Conservation (phyloP, 2,797 vertebrate genomes). For the Coluber constrictor region DNA sequence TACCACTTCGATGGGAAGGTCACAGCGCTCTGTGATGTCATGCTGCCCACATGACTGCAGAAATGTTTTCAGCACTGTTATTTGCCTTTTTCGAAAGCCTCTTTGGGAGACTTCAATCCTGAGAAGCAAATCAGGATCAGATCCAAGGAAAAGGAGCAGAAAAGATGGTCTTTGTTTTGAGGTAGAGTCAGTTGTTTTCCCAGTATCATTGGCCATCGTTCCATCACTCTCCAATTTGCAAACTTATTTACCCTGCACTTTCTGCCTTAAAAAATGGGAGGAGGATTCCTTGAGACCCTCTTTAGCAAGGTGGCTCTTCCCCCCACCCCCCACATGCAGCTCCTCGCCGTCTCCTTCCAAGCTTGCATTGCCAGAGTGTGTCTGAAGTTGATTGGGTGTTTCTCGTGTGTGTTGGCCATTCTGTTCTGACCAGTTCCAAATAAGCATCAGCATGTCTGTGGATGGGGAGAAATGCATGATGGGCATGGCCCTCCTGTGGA, state of each 20-base stretch:
- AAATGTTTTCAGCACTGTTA: background rate
- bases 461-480: slow-evolving; percentile 75
- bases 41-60: background rate
- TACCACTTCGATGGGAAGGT: background rate
- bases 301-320: slow-evolving; percentile 45
- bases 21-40: background rate
- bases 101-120: background rate
- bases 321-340: slow-evolving; percentile 48
- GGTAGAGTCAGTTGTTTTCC: background rate
- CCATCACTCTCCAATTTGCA: background rate
- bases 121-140: background rate
- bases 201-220: background rate
- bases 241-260: background rate
- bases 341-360: slow-evolving; percentile 67
- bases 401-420: slow-evolving; percentile 71
- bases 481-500: slow-evolving; percentile 65
- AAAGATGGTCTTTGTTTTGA: background rate
- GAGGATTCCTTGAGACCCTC: background rate
- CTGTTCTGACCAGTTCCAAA: slow-evolving; percentile 68
- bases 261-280: slow-evolving; percentile 45
- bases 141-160: background rate
- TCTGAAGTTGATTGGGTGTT: slow-evolving; percentile 71
- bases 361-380: slow-evolving; percentile 76
- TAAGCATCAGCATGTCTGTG: slow-evolving; percentile 74
- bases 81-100: background rate